Conservation (phyloP, 1,140 invertebrate genomes). For the Drosophila pruinosa region DNA sequence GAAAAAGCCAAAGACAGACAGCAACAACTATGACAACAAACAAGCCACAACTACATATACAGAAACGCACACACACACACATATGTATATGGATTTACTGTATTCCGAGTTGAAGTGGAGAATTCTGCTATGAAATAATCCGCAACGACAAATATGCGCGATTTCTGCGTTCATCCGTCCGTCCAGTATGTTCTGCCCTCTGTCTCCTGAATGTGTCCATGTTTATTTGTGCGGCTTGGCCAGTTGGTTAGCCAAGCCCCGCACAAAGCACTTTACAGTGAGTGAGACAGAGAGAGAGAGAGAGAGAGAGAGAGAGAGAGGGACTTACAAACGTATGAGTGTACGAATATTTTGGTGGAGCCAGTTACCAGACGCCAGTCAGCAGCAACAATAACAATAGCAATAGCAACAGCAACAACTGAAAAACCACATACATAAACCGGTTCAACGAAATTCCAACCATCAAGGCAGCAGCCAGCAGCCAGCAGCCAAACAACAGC, state of each 20-base stretch:
- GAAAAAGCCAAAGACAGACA: constrained; percentile 31
- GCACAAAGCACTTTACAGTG: constrained; percentile 51
- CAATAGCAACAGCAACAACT: constrained; percentile 46
- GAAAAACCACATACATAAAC: constrained; percentile 58
- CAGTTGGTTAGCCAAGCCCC: constrained; percentile 69
- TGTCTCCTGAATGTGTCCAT: constrained; percentile 25
- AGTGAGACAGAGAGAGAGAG: neutral
- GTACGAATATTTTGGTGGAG: constrained; percentile 68
- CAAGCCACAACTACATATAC: constrained; percentile 28
- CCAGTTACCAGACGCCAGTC: constrained; percentile 66
- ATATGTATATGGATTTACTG: neutral
- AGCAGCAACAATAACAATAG: constrained; percentile 42
- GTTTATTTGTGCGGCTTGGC: constrained; percentile 52
- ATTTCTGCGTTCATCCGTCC: constrained; percentile 36
- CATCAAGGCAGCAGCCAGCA: constrained; percentile 26
- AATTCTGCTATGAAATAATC: constrained; percentile 74
- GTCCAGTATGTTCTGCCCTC: neutral
- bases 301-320: constrained; percentile 1
- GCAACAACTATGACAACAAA: constrained; percentile 25
- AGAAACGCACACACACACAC: neutral
- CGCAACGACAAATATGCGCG: constrained; percentile 72
- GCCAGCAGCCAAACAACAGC: constrained; percentile 17
- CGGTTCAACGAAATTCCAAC: constrained; percentile 69
- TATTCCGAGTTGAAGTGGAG: constrained; percentile 25
- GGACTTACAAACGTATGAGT: constrained; percentile 3